A percentile compares a stretch with the other conserved stretches of the same genome.
Evolutionary conservation across 2,888 invertebrate genomes (phyloP).

Genomic region (Vanessa cardui): DNA sequence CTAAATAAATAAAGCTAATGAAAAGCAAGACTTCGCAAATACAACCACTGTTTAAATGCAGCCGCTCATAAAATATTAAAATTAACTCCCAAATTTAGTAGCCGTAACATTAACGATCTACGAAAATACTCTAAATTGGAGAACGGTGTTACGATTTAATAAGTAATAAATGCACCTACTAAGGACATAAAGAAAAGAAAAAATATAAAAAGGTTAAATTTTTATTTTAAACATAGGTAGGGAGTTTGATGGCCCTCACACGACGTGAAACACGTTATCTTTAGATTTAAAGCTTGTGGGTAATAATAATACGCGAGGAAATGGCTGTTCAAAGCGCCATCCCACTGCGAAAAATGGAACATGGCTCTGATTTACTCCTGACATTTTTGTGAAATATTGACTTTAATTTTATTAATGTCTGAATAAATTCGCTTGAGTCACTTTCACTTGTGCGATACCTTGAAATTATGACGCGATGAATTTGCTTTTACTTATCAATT

Average conservation of each 20-base stretch:
- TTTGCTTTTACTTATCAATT: conserved; percentile 1
- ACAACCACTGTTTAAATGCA: conserved; percentile 42
- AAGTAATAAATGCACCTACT: conserved; percentile 70
- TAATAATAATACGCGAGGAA: conserved; percentile 52
- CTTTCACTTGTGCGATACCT: conserved; percentile 33
- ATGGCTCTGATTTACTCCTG: conserved; percentile 55
- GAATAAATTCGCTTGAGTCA: conserved; percentile 33
- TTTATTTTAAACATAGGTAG: conserved; percentile 83
- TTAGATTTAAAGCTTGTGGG: conserved; percentile 71
- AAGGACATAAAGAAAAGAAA: conserved; percentile 70
- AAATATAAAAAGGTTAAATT: conserved; percentile 71
- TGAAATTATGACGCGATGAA: conserved; percentile 14
- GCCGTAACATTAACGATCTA: conserved; percentile 9
- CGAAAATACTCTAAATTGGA: conserved; percentile 17
- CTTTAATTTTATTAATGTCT: conserved; percentile 41
- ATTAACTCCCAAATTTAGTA: conserved; percentile 43
- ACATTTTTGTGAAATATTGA: conserved; percentile 53
- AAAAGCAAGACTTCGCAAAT: conserved; percentile 41
- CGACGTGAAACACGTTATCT: conserved; percentile 70
- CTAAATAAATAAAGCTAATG: conserved; percentile 35
- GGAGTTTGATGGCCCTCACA: conserved; percentile 78
- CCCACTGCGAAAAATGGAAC: conserved; percentile 5
- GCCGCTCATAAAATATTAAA: conserved; percentile 53
- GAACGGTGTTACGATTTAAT: conserved; percentile 54
- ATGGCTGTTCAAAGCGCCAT: conserved; percentile 48